Evolutionary conservation across 2,113 vertebrate species (phyloP), one percentile per base, ranked within the genome.

Genomic region (Cnemophilus loriae): DNA sequence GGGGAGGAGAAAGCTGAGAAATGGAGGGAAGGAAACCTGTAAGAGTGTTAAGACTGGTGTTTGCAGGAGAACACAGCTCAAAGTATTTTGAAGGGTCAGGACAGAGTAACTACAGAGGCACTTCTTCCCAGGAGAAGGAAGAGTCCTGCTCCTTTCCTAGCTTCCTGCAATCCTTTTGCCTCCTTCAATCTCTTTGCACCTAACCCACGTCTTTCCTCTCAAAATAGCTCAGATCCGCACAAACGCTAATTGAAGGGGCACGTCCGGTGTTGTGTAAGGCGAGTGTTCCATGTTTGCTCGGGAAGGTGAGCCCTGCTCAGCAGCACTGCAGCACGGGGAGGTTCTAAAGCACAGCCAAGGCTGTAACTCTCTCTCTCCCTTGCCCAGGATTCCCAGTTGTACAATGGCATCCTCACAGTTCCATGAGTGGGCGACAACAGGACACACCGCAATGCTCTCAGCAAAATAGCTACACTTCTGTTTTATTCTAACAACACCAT

Each of bases 231-330:
- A 4, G 75, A 53, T 65, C n/a, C 2, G 4, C 68, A 75, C 41
- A 56, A 60, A 41, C 2, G 0, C 41, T 52, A 35, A 73, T 11
- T 6, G 69, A 41, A 67, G 42, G 47, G 50, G 18, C 13, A 0
- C 0, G 1, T 27, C 57, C 3, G 4, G 37, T 27, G 37, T 60
- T 73, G 65, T 23, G 8, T n/a, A 61, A 85, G 69, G 32, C 41
- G 32, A 16, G 7, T 0, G 26, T 11, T 18, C 68, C 7, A 2
- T 5, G 7, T 8, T 44, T 46, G 39, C 65, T 75, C 39, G 7
- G 77, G 59, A 53, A 32, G 57, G 35, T 33, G 33, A 90, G 53
- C 46, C 5, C 5, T 59, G 61, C 70, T 37, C 23, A 61, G 39
- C 56, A 26, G 16, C 32, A 3, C 20, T 23, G 32, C 69, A 74